Conservation (phyloP, 2,113 vertebrate species). For the Heloderma charlesbogerti region DNA sequence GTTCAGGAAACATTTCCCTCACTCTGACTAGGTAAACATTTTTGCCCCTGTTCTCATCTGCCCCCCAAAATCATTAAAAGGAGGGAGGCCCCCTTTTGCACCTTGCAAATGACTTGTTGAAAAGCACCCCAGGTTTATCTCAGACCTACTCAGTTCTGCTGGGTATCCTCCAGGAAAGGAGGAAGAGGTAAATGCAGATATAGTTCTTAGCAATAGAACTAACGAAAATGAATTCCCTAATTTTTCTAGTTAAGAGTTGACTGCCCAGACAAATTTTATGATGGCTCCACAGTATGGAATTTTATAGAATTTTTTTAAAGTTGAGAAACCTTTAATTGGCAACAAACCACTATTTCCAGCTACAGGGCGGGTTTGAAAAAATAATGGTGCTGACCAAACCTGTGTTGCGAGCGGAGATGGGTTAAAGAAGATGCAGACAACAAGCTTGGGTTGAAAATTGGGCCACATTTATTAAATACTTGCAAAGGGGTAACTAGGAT, state of each 20-base stretch:
- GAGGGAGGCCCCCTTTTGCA: not conserved
- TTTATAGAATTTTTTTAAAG: not conserved
- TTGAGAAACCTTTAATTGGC: not conserved
- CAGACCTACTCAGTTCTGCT: not conserved
- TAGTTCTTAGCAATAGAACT: not conserved
- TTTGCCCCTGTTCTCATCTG: not conserved
- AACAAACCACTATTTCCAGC: not conserved
- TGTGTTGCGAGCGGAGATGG: too few relatives aligned
- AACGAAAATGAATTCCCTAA: not conserved
- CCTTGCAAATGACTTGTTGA: not conserved
- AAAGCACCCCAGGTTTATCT: not conserved
- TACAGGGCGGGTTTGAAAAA: not conserved
- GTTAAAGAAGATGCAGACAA: too few relatives aligned
- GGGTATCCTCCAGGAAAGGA: not conserved
- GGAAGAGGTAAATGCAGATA: not conserved
- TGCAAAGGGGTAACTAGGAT: too few relatives aligned
- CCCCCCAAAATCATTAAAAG: not conserved
- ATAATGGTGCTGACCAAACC: not conserved
- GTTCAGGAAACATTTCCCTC: not conserved
- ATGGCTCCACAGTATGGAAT: not conserved
- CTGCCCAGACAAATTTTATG: not conserved
- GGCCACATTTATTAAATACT: too few relatives aligned
- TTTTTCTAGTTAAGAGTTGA: not conserved
- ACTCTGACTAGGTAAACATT: not conserved
- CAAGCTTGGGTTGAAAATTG: too few relatives aligned